phyloP scores from a whole-genome alignment of 1,140 invertebrate species.

The Medauroidea extradentata region DNA sequence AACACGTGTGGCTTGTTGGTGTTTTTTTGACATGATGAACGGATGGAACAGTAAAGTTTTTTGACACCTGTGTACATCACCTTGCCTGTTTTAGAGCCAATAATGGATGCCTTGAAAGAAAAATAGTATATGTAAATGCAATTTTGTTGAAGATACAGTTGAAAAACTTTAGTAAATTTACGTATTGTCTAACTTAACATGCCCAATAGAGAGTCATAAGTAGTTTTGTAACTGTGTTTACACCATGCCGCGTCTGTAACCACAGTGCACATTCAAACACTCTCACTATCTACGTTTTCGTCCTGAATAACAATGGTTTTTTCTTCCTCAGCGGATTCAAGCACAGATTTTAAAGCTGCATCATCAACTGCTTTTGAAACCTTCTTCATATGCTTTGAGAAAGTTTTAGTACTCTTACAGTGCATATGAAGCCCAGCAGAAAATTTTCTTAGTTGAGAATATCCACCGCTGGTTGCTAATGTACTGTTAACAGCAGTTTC shows the following conservation, averaged over 20 bases:
- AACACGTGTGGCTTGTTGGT: slow-evolving; percentile 27
- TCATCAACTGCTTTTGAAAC: background rate
- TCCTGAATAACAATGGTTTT: slow-evolving; percentile 3
- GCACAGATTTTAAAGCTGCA: background rate
- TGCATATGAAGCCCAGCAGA: background rate
- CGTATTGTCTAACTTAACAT: background rate
- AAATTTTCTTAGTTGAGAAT: background rate
- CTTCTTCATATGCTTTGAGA: background rate
- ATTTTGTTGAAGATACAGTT: too few species aligned
- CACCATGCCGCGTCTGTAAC: slow-evolving; percentile 34
- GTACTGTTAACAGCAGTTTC: background rate
- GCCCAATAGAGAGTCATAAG: slow-evolving; percentile 29
- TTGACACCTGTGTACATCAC: slow-evolving; percentile 38
- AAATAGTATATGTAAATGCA: background rate
- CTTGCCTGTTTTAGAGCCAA: slow-evolving; percentile 37
- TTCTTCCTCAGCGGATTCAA: background rate
- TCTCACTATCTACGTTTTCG: slow-evolving; percentile 28
- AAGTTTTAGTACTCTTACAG: background rate
- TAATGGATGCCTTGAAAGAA: slow-evolving; percentile 24
- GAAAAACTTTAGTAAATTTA: too few species aligned
- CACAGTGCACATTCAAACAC: slow-evolving; percentile 31
- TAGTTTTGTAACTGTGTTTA: slow-evolving; percentile 32
- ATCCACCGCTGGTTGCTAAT: background rate
- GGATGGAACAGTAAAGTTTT: slow-evolving; percentile 41
- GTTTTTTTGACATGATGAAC: slow-evolving; percentile 22